These are phyloP conservation scores for Metopolophium dirhodum DNA, from an alignment of 1,140 invertebrate genomes.

Conservation along the genomic window DNA sequence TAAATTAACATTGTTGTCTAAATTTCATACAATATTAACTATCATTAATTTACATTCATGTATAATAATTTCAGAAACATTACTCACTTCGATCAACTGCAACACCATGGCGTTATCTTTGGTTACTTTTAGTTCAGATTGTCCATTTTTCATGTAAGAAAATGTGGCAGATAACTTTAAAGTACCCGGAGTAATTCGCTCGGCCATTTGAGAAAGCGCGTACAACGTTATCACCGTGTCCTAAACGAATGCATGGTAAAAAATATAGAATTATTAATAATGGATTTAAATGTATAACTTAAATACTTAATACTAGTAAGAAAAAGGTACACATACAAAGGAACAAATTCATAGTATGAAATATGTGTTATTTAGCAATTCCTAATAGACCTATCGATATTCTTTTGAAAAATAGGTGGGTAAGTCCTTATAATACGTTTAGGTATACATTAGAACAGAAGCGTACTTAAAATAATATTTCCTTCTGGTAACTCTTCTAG, in stretches of 20 bases:
- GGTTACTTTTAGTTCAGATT: conserved; percentile 73
- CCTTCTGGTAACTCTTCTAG: not conserved
- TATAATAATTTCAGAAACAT: not conserved
- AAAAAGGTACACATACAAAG: not conserved
- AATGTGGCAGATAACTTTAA: conserved; percentile 68
- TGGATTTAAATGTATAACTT: not conserved
- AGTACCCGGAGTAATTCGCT: conserved; percentile 67
- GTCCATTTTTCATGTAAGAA: conserved; percentile 66
- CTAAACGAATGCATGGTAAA: conserved; percentile 61
- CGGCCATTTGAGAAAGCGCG: conserved; percentile 75
- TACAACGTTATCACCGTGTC: conserved; percentile 78
- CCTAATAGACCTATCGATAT: not conserved
- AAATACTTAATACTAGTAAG: not conserved
- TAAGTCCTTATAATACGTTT: not conserved
- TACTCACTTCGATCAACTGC: conserved; percentile 72
- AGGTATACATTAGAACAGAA: not conserved
- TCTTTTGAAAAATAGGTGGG: not conserved
- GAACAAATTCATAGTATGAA: not conserved
- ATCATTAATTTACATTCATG: not conserved
- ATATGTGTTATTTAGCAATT: not conserved
- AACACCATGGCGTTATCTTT: conserved; percentile 76
- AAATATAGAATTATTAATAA: not conserved
- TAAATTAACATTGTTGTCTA: not conserved
- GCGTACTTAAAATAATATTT: not conserved
- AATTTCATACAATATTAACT: not conserved